Base-by-base conservation (phyloP, 2,113 vertebrate genomes). In the Forbesichthys papilliferus region DNA sequence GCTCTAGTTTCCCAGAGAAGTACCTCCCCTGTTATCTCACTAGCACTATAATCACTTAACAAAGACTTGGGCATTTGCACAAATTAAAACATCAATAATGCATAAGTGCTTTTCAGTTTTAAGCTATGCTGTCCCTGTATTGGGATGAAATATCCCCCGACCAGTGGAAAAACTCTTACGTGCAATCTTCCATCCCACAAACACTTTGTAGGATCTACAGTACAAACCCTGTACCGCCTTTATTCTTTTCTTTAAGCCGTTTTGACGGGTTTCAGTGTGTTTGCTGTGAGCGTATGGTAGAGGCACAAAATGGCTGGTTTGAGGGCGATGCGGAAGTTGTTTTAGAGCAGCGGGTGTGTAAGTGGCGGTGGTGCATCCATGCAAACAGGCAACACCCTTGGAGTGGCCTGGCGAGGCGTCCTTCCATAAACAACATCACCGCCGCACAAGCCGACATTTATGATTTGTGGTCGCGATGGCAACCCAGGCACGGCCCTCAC, bases 11-110 rank as follows among this genome's bases (percentile, higher is more conserved):
- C 91, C 90, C 88, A 81, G 80, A 88, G 86, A 89, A 90, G 88
- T 89, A 87, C 86, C 87, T 91, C 88, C 85, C 74, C 89, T 89
- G 81, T 91, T 93, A 93, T 92, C 93, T 91, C 86, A 82, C 88
- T 59, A 84, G 86, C 90, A 90, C 90, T 91, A 91, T 92, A 93
- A 93, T 93, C 92, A 92, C 92, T 93, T 94, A 93, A 93, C 93
- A 94, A 94, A 93, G 93, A 93, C 93, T 90, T 83, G 85, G 89
- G 90, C 92, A 93, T 93, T 93, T 91, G 90, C 91, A 92, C 93
- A 93, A 93, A 93, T 93, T 93, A 93, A 94, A 93, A 93, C 90
- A 94, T 94, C 92, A 94, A 93, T 93, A 94, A 93, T 93, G 90
- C 92, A 94, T 90, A 91, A 92, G 89, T 87, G 90, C 93, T 92